Conservation (phyloP, 2,113 vertebrate genomes). For the Laticauda laticaudata region DNA sequence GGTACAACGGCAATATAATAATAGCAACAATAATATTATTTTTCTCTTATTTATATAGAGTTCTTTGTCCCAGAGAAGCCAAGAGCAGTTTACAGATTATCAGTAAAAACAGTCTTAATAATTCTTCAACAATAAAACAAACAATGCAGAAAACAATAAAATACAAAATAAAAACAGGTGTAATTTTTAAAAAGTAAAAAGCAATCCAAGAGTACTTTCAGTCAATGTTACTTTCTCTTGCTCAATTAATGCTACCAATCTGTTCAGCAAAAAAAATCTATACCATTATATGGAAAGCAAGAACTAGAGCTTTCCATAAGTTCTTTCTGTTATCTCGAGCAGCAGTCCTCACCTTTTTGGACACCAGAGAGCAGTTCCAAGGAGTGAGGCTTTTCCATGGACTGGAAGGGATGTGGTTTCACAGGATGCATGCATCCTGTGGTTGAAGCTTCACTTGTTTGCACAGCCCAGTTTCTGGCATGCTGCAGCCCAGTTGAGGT, state of each 20-base stretch:
- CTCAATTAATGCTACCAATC: neutral
- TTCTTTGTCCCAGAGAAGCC: neutral
- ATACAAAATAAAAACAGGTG: neutral
- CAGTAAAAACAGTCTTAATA: neutral
- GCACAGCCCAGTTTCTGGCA: no score
- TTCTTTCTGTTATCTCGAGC: neutral
- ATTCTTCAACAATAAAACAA: neutral
- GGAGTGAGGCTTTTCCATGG: no score
- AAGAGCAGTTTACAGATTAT: neutral
- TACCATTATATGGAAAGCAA: neutral
- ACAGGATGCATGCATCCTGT: no score
- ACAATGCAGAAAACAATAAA: neutral
- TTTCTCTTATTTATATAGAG: neutral
- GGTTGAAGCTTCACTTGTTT: no score
- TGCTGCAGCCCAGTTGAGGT: no score
- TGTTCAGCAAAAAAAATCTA: neutral
- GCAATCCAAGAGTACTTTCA: neutral
- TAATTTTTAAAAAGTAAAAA: neutral
- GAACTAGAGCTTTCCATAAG: neutral
- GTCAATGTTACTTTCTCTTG: neutral
- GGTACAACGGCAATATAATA: neutral
- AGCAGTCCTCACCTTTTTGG: no score
- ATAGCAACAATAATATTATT: neutral
- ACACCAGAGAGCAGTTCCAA: no score
- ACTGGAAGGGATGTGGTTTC: no score